Conservation (phyloP, 2,113 vertebrate species). For the Alligator sinensis region DNA sequence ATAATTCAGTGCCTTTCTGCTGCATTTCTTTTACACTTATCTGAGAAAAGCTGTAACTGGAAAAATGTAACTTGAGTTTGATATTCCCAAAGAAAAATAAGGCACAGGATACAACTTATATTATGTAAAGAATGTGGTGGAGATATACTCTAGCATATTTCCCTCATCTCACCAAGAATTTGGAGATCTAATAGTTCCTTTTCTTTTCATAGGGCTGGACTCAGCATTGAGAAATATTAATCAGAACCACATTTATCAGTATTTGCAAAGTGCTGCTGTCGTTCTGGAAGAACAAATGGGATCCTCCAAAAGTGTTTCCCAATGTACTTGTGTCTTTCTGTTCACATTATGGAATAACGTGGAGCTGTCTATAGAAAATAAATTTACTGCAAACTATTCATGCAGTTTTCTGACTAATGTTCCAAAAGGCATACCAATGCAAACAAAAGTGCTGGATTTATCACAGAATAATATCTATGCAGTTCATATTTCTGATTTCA, state of each 20-base stretch:
- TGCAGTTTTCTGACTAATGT: conserved; percentile 52
- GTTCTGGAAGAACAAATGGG: conserved; percentile 22
- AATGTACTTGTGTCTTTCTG: conserved; percentile 19
- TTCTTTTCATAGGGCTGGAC: conserved; percentile 18
- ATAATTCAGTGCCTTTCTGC: neutral
- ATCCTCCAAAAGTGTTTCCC: neutral
- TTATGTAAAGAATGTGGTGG: neutral
- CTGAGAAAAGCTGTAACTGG: neutral
- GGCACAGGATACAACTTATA: neutral
- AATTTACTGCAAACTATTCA: conserved; percentile 72
- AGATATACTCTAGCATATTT: neutral
- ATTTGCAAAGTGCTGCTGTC: neutral
- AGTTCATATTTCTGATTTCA: conserved; percentile 77
- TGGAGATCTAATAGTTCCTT: neutral
- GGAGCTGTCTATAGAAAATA: conserved; percentile 44
- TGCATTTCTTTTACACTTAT: neutral
- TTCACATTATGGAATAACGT: conserved; percentile 28
- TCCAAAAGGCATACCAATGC: conserved; percentile 64
- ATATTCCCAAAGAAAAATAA: neutral
- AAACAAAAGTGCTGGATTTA: conserved; percentile 79
- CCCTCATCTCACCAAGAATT: neutral
- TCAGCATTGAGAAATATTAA: neutral
- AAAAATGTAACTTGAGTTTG: neutral
- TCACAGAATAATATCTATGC: conserved; percentile 84
- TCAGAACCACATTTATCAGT: neutral